Evolutionary conservation across 2,797 vertebrate species (phyloP).

Genomic region (Caiman crocodilus): DNA sequence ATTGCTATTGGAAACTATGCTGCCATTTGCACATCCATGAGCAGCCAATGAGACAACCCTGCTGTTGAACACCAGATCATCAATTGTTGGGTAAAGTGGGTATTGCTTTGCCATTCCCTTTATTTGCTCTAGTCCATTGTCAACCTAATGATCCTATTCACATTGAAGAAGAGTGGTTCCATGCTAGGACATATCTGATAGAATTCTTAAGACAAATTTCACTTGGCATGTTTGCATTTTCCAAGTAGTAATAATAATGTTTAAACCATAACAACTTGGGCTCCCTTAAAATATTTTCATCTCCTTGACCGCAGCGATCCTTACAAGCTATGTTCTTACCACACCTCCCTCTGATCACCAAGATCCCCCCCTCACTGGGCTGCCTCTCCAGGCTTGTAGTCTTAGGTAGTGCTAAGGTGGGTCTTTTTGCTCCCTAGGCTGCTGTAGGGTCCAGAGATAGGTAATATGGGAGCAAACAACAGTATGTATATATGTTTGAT

Average conservation of each 20-base stretch:
- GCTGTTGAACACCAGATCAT: background rate
- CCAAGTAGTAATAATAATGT: no score
- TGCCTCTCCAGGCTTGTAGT: background rate
- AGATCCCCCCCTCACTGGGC: background rate
- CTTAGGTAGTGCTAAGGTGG: background rate
- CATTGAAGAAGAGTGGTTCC: background rate
- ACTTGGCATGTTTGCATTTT: no score
- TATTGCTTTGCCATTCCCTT: background rate
- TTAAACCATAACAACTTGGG: no score
- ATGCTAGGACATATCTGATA: background rate
- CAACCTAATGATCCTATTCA: background rate
- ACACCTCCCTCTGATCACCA: fast-evolving
- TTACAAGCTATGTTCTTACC: fast-evolving
- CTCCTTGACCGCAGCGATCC: background rate
- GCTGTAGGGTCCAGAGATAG: background rate
- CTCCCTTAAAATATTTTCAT: background rate
- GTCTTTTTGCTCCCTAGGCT: background rate
- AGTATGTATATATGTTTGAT: background rate
- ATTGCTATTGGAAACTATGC: background rate
- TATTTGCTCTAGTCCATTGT: background rate
- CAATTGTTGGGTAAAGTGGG: background rate
- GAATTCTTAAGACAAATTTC: background rate
- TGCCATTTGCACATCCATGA: background rate
- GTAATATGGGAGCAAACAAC: background rate
- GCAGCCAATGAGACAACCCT: background rate